Evolutionary conservation across 2,888 invertebrate species (phyloP), one percentile per base, ranked within the genome.

Genomic region (Hydrotaea cyrtoneurina): DNA sequence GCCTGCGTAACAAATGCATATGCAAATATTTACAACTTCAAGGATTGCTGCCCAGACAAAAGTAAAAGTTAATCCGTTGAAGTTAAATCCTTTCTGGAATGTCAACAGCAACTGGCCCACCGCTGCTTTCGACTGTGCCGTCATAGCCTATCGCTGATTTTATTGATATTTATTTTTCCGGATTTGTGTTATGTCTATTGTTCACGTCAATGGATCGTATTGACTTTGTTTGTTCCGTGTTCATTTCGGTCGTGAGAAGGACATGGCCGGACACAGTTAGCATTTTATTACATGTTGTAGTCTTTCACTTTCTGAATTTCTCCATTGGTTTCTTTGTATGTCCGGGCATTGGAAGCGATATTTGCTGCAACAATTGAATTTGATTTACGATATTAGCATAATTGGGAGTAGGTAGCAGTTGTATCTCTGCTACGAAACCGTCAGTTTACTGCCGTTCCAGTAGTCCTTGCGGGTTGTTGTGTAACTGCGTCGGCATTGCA

Each of bases 21-120:
- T 88, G 88, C 88, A 90, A 90, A 89, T 89, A 88, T 89, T 90
- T 88, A 86, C 87, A 66, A 77, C 76, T 26, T 66, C 53, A 77
- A 31, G 59, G 66, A 23, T 81, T 36, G 66, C 23, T 13, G 31
- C 13, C n/a, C n/a, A 50, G 39, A 55, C 31, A 31, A 53, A 23
- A 46, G 55, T 46, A 80, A 81, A 79, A 71, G 80, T 83, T 84
- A 81, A 84, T 84, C 81, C 73, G 53, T 73, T 76, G 62, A 66
- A 79, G 59, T 74, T 66, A 82, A 85, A 81, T 84, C 81, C 84
- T 81, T 84, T 73, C n/a, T 53, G 21, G 11, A 57, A 31, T 78
- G 57, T 19, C 31, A 64, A 23, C 57, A 75, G 59, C 53, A 72
- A 21, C 53, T 50, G 69, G 69, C 21, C 74, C 26, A 85, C 66